A percentile compares a stretch with the other conserved stretches of the same genome.
Evolutionary conservation across 1,140 invertebrate genomes (phyloP).

Genomic region (Lethrus apterus): DNA sequence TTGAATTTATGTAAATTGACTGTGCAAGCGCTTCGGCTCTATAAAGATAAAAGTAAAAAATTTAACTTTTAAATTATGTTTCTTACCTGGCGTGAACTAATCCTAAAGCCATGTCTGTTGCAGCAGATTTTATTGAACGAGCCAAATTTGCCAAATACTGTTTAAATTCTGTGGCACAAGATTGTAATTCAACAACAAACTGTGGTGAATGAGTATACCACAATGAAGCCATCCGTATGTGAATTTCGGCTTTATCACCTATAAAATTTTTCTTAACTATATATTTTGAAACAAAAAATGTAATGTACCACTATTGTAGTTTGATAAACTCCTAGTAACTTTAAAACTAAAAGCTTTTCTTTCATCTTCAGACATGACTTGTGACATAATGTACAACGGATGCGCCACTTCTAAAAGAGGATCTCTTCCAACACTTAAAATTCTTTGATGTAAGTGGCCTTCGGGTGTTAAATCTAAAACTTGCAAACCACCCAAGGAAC

Average conservation of each 20-base stretch:
- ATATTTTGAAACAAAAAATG: conserved; percentile 20
- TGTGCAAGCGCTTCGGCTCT: conserved; percentile 45
- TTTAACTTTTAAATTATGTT: conserved; percentile 15
- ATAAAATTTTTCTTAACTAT: background rate
- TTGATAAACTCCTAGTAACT: conserved; percentile 45
- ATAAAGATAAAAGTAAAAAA: conserved; percentile 14
- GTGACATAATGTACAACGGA: conserved; percentile 45
- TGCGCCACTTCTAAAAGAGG: conserved; percentile 48
- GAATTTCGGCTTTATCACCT: conserved; percentile 39
- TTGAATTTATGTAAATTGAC: conserved; percentile 48
- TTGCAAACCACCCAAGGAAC: conserved; percentile 85
- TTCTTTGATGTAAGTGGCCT: conserved; percentile 73
- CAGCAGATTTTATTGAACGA: conserved; percentile 77
- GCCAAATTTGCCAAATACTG: conserved; percentile 65
- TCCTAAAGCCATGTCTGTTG: conserved; percentile 88
- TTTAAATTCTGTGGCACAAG: conserved; percentile 69
- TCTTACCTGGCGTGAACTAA: conserved; percentile 64
- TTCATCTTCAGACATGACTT: conserved; percentile 37
- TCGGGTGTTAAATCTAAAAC: conserved; percentile 83
- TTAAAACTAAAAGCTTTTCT: conserved; percentile 60
- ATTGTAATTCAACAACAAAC: conserved; percentile 77
- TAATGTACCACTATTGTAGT: background rate
- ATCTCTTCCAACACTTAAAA: conserved; percentile 78
- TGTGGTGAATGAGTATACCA: conserved; percentile 88
- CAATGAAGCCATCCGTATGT: conserved; percentile 79